Base-by-base conservation (phyloP, 2,888 invertebrate species). In the Acleris laterana region DNA sequence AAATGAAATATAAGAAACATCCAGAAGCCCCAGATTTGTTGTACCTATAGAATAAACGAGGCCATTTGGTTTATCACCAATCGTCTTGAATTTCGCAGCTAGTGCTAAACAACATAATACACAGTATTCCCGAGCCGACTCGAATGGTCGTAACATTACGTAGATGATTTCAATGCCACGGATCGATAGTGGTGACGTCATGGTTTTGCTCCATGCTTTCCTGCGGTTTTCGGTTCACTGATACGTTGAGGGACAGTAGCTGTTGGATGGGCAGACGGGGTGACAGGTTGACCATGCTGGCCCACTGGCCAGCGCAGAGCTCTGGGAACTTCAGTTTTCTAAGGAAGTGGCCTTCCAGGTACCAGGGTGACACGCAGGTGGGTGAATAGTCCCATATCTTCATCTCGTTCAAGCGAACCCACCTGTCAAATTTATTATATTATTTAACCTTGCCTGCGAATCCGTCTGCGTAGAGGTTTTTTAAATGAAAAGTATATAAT, bases 231-330 rank as follows among this genome's bases (percentile, higher is more conserved):
- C 91, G 85, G 66, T 93, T 93, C 2, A 93, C 93, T 16, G 93
- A 88, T 3, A 93, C 89, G 69, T 93, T 93, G 11, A 93, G 82
- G 3, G 93, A 91, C 28, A 93, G 71, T 0, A 93, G 83, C 60
- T 93, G 93, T 63, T 93, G 91, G 70, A 96, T 87, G 0, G 96
- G 95, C 16, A 96, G 81, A 51, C 96, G 88, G 0, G 96, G 95
- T 0, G 95, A 93, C 3, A 96, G 85, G 73, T 95, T 95, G 42
- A 95, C 94, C 96, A 96, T 96, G 72, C 96, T 96, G 22, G 96
- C 96, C 96, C 96, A 96, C 74, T 96, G 96, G 0, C 96, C 96
- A 5, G 96, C 94, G 77, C 96, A 96, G 1, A 96, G 93, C 70
- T 95, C 95, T 28, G 95, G 95, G 73, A 96, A 96, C 65, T 95